Conservation (phyloP, 2,797 vertebrate species). For the Aphelocoma californica region DNA sequence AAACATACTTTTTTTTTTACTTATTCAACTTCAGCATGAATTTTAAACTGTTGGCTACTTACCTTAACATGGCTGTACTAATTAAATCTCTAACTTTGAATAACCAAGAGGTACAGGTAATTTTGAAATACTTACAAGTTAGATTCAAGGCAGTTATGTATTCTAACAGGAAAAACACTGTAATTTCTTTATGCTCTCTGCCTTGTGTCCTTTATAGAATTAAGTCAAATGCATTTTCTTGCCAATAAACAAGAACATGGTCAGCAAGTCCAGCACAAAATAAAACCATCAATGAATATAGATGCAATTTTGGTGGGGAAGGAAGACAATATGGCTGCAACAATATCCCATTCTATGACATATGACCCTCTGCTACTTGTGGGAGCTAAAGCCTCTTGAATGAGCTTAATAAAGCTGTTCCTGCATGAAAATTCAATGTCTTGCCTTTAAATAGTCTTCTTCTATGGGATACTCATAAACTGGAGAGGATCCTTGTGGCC, state of each 20-base stretch:
- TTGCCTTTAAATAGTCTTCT: constrained; percentile 83
- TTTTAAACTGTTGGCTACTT: not conserved
- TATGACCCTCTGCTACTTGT: not conserved
- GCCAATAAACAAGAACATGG: not conserved
- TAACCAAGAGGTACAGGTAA: not conserved
- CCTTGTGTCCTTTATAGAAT: not conserved
- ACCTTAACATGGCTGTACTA: not conserved
- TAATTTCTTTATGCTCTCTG: not conserved
- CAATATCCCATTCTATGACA: not conserved
- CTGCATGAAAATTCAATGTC: not conserved
- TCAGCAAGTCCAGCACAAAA: not conserved
- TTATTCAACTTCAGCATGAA: not conserved
- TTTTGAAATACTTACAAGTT: not conserved
- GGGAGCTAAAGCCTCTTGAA: not conserved
- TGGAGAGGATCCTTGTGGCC: constrained; percentile 96
- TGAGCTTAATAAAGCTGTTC: not conserved
- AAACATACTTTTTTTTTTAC: not conserved
- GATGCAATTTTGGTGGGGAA: not conserved
- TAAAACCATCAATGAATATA: not conserved
- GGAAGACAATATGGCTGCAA: not conserved
- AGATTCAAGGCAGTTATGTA: not conserved
- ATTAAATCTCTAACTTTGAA: not conserved
- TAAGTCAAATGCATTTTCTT: not conserved
- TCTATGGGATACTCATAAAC: constrained; percentile 86
- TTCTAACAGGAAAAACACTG: not conserved